Percentiles rank a stretch among this genome's conserved stretches.
phyloP scores from a whole-genome alignment of 2,113 vertebrate species.

The Pluvianellus socialis region DNA sequence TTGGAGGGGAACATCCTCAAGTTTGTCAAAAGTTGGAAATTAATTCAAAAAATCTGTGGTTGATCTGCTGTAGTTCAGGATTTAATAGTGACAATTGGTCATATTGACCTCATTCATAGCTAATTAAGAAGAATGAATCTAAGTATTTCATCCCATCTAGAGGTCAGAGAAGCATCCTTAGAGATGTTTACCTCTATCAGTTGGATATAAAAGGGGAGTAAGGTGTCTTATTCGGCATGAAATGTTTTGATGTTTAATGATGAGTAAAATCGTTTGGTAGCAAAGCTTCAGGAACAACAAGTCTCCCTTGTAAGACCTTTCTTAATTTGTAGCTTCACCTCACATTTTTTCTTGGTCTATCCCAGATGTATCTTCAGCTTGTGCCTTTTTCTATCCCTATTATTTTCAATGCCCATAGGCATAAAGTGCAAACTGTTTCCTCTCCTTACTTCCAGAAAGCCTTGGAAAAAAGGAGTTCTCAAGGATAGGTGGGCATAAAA shows the following conservation, averaged over 20 bases:
- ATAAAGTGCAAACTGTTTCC: neutral
- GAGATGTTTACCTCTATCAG: neutral
- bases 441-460: neutral
- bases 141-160: neutral
- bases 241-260: neutral
- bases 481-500: neutral
- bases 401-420: neutral
- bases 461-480: neutral
- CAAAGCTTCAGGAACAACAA: neutral
- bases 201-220: neutral
- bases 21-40: neutral
- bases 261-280: neutral
- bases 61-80: fast-evolving
- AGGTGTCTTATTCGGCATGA: neutral
- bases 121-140: neutral
- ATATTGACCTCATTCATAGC: fast-evolving
- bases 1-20: neutral
- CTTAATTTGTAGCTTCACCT: neutral
- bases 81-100: neutral
- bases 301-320: neutral
- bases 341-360: neutral
- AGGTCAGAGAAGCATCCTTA: neutral
- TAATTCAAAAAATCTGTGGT: neutral
- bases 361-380: neutral
- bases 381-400: neutral